Conservation (phyloP, 2,888 invertebrate genomes). For the Luperina testacea region DNA sequence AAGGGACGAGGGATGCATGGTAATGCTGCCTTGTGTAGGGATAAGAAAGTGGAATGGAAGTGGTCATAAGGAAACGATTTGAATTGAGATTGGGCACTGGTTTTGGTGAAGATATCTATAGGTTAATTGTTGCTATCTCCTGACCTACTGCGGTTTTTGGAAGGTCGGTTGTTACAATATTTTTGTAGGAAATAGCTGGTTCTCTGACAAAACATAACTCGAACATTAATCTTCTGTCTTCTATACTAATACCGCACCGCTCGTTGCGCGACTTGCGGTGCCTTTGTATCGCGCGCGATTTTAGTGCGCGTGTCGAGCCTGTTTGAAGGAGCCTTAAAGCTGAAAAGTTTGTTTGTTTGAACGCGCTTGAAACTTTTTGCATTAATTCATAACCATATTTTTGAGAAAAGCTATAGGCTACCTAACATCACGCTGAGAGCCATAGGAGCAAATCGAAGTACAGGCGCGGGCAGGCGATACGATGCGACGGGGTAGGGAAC, state of each 20-base stretch:
- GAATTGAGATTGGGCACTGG: slow-evolving; percentile 12
- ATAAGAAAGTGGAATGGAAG: slow-evolving; percentile 17
- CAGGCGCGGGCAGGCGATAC: no score
- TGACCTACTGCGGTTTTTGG: not conserved
- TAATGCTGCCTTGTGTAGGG: slow-evolving; percentile 47
- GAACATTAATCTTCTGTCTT: not conserved
- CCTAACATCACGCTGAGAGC: not conserved
- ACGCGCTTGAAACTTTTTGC: not conserved
- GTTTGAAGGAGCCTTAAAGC: no score
- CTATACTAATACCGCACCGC: not conserved
- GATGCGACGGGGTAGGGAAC: no score
- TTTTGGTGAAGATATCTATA: not conserved
- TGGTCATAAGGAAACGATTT: slow-evolving; percentile 40
- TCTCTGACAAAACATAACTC: not conserved
- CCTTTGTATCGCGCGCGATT: no score
- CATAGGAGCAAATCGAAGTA: not conserved
- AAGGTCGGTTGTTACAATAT: not conserved
- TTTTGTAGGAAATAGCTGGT: not conserved
- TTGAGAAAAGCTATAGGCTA: not conserved
- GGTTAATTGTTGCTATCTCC: not conserved
- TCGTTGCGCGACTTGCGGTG: no score
- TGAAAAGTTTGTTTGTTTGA: not conserved
- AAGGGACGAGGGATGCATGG: slow-evolving; percentile 52
- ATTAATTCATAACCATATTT: not conserved
- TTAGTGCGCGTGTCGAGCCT: no score